A percentile compares a stretch with the other conserved stretches of the same genome.
Conservation (phyloP, 1,140 invertebrate species). For the Bombyx mori region DNA sequence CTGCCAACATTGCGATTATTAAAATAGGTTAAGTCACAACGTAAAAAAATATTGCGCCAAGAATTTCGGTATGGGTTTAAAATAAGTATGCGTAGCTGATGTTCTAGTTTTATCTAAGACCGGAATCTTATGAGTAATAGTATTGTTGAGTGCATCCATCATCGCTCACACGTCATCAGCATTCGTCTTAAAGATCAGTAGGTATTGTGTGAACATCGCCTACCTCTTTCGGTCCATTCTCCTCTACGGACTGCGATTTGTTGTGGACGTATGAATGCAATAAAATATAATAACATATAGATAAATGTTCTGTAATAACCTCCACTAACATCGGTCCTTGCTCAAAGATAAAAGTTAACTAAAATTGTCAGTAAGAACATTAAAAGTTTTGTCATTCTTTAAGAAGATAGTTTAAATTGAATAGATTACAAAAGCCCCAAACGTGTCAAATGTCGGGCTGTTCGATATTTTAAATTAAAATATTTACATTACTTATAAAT, state of each 20-base stretch:
- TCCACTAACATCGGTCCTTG: conserved; percentile 57
- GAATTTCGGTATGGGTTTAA: no score
- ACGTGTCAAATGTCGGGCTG: conserved; percentile 56
- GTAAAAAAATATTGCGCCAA: conserved; percentile 3
- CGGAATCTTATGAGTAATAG: no score
- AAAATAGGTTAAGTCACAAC: conserved; percentile 8
- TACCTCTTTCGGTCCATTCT: conserved; percentile 68
- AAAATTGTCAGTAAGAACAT: conserved; percentile 41
- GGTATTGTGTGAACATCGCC: conserved; percentile 33
- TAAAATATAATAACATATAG: conserved; percentile 70
- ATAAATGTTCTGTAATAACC: conserved; percentile 67
- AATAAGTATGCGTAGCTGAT: no score
- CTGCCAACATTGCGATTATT: conserved; percentile 36
- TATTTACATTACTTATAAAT: conserved; percentile 64
- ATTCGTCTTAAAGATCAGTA: neutral
- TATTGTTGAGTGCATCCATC: conserved; percentile 1
- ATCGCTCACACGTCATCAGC: conserved; percentile 25
- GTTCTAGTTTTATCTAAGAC: no score
- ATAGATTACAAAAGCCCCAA: conserved; percentile 60
- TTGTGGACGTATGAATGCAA: conserved; percentile 70
- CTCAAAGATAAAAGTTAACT: conserved; percentile 49
- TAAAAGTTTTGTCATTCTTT: conserved; percentile 57
- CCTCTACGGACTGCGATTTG: conserved; percentile 70
- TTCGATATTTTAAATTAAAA: conserved; percentile 53
- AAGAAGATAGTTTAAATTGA: conserved; percentile 48